phyloP scores from a whole-genome alignment of 2,888 invertebrate species.

The Mythimna vitellina region DNA sequence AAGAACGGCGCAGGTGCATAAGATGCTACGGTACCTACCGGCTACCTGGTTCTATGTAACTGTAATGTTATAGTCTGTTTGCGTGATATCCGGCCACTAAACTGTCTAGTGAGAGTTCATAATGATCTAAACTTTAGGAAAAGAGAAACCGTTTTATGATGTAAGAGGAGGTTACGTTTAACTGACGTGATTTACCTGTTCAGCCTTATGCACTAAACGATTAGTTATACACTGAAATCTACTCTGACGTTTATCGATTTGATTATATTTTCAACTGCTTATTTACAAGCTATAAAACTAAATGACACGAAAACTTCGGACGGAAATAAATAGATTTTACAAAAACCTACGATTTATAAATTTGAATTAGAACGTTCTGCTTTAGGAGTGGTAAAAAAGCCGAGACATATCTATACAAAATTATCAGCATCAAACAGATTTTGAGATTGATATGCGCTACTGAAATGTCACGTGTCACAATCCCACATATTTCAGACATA shows the following conservation, averaged over 20 bases:
- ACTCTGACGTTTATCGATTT: constrained; percentile 21
- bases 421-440: not conserved
- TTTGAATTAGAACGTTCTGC: not conserved
- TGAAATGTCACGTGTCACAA: not conserved
- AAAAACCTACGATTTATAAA: not conserved
- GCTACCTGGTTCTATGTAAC: not conserved
- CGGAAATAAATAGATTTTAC: not conserved
- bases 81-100: constrained; percentile 43
- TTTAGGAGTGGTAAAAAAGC: not conserved
- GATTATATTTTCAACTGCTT: constrained; percentile 6
- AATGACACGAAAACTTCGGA: not conserved
- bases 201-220: constrained; percentile 20
- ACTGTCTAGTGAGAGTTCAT: constrained; percentile 27
- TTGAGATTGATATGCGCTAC: not conserved
- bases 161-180: constrained; percentile 38
- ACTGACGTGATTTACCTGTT: constrained; percentile 7
- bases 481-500: not conserved
- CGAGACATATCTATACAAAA: too few species aligned
- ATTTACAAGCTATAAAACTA: constrained; percentile 7
- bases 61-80: constrained; percentile 27
- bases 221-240: constrained; percentile 8
- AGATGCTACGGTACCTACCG: not conserved
- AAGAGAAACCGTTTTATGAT: constrained; percentile 53
- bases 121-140: constrained; percentile 33
- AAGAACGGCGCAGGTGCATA: constrained; percentile 6